Percentiles rank a stretch among this genome's conserved stretches.
These are phyloP conservation scores for Bombus breviceps DNA, from an alignment of 1,140 invertebrate species.

Conservation along the genomic window DNA sequence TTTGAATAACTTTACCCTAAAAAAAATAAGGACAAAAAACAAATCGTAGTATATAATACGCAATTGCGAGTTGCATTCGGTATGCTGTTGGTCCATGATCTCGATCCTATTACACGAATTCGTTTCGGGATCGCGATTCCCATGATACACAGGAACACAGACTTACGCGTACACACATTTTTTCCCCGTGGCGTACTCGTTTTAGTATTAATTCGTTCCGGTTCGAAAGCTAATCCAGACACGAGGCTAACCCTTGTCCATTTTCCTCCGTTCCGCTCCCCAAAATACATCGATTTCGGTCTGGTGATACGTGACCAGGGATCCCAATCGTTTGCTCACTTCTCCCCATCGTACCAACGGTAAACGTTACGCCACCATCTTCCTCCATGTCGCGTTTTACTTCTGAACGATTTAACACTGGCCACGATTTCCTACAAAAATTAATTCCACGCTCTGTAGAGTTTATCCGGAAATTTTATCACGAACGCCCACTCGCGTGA, in stretches of 20 bases:
- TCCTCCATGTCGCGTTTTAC: conserved; percentile 47
- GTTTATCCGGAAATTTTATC: background rate
- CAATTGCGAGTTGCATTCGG: background rate
- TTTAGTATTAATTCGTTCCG: conserved; percentile 68
- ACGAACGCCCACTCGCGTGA: background rate
- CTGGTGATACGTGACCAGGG: conserved; percentile 60
- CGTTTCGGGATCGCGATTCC: conserved; percentile 8
- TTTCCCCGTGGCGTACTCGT: conserved; percentile 2
- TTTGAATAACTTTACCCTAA: too few species aligned
- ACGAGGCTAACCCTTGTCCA: conserved; percentile 69
- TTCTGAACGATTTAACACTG: conserved; percentile 55
- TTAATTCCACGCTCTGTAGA: background rate
- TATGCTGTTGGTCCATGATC: background rate
- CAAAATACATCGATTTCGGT: conserved; percentile 63
- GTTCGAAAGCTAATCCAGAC: conserved; percentile 67
- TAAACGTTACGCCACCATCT: conserved; percentile 42
- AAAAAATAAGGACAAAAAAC: background rate
- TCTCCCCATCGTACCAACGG: conserved; percentile 39
- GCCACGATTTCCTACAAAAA: conserved; percentile 39
- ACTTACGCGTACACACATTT: background rate
- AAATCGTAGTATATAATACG: background rate
- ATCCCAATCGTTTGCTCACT: conserved; percentile 55
- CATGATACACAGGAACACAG: background rate
- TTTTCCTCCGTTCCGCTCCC: conserved; percentile 57
- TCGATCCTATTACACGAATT: conserved; percentile 1